Evolutionary conservation across 1,140 invertebrate species (phyloP).

Genomic region (Nomia melanderi): DNA sequence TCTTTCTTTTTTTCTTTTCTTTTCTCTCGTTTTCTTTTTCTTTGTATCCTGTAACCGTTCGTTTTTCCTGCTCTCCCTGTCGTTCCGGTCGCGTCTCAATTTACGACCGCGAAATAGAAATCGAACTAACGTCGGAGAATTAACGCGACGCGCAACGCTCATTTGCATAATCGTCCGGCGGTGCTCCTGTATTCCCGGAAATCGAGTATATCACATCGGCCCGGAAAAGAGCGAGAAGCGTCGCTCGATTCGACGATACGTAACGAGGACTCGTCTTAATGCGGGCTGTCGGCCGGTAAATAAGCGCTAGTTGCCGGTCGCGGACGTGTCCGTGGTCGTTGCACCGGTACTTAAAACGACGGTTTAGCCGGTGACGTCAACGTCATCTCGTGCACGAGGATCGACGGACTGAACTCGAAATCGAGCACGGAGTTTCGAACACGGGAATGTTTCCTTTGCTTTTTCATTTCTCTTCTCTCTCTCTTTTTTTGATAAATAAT

Average conservation of each 20-base stretch:
- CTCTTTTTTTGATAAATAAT: too few species aligned
- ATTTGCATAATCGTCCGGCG: conserved; percentile 9
- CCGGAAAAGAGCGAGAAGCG: not conserved
- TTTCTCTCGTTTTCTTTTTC: not conserved
- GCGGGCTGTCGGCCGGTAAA: not conserved
- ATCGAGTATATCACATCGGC: not conserved
- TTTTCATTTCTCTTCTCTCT: too few species aligned
- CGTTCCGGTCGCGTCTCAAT: not conserved
- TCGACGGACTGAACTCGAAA: conserved; percentile 65
- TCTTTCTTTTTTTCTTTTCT: not conserved
- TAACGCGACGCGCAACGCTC: not conserved
- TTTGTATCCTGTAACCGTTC: too few species aligned
- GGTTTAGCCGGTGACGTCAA: conserved; percentile 70
- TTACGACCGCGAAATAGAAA: not conserved
- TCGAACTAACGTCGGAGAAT: not conserved
- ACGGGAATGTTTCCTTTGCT: too few species aligned
- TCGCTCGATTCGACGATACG: not conserved
- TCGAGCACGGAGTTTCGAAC: conserved; percentile 6
- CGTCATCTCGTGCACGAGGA: conserved; percentile 53
- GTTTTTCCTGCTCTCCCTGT: not conserved
- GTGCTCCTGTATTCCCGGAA: not conserved
- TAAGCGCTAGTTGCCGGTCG: conserved; percentile 1
- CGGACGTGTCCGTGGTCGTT: conserved; percentile 37
- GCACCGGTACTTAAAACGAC: conserved; percentile 48
- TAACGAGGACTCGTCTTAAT: conserved; percentile 11